Conservation (phyloP, 2,888 invertebrate genomes). For the Osmoderma eremita region DNA sequence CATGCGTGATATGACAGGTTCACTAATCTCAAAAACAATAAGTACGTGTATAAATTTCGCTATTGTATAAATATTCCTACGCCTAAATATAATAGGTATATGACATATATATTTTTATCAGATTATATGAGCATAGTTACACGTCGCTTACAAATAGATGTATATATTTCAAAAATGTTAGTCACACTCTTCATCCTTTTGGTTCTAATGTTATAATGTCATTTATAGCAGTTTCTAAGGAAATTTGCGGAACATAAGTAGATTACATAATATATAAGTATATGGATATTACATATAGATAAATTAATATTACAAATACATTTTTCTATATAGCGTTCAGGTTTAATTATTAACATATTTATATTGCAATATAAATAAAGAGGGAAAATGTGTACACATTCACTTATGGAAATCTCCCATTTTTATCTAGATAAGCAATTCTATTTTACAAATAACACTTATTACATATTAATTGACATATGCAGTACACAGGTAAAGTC, state of each 20-base stretch:
- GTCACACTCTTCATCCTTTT: too few relatives aligned
- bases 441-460: conserved; percentile 38
- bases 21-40: conserved; percentile 34
- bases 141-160: not conserved
- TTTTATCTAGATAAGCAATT: conserved; percentile 32
- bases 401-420: not conserved
- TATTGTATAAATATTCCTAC: conserved; percentile 6
- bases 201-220: too few relatives aligned
- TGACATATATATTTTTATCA: conserved; percentile 20
- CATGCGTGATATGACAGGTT: conserved; percentile 52
- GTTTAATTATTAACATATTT: too few relatives aligned
- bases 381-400: too few relatives aligned
- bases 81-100: conserved; percentile 19
- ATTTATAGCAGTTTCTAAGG: too few relatives aligned
- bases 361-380: too few relatives aligned
- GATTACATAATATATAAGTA: too few relatives aligned
- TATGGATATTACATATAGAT: too few relatives aligned
- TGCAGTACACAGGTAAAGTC: conserved; percentile 39
- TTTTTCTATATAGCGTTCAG: too few relatives aligned
- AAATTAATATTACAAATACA: too few relatives aligned
- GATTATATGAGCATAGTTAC: conserved; percentile 13
- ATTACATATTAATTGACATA: conserved; percentile 41
- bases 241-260: too few relatives aligned
- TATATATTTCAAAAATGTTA: too few relatives aligned
- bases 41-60: conserved; percentile 3